Conservation (phyloP, 92 coral and sea anemone genomes). For the Plumapathes pennacea region DNA sequence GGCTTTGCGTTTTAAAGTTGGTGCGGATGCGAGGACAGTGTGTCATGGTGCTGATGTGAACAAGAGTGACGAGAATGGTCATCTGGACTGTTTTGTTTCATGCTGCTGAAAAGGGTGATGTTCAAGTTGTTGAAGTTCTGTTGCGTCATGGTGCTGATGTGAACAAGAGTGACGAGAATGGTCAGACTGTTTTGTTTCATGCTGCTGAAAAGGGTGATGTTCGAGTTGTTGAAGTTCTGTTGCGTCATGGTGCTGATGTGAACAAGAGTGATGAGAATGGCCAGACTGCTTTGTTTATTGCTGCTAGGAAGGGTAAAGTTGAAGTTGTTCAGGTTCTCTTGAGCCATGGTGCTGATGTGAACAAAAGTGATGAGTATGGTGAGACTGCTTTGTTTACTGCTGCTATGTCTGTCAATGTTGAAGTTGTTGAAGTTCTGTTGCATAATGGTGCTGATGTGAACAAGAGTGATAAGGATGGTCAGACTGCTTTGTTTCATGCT, state of each 20-base stretch:
- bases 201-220: not conserved
- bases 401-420: not conserved
- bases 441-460: not conserved
- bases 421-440: not conserved
- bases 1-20: too few species aligned
- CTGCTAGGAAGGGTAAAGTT: not conserved
- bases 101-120: too few species aligned
- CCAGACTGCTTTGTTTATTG: constrained; percentile 13
- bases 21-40: too few species aligned
- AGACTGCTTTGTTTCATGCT: constrained; percentile 12
- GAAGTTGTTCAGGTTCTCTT: not conserved
- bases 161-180: not conserved
- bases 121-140: too few species aligned
- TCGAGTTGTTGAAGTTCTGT: not conserved
- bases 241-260: not conserved
- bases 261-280: constrained; percentile 5
- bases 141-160: too few species aligned
- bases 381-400: not conserved
- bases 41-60: too few species aligned
- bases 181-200: not conserved
- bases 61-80: too few species aligned
- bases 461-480: not conserved
- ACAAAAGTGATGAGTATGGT: not conserved
- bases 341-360: constrained; percentile 6
- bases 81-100: too few species aligned